Percentiles rank a stretch among this genome's conserved stretches.
Conservation (phyloP, 2,797 vertebrate genomes). For the Sebastiscus albofasciatus region DNA sequence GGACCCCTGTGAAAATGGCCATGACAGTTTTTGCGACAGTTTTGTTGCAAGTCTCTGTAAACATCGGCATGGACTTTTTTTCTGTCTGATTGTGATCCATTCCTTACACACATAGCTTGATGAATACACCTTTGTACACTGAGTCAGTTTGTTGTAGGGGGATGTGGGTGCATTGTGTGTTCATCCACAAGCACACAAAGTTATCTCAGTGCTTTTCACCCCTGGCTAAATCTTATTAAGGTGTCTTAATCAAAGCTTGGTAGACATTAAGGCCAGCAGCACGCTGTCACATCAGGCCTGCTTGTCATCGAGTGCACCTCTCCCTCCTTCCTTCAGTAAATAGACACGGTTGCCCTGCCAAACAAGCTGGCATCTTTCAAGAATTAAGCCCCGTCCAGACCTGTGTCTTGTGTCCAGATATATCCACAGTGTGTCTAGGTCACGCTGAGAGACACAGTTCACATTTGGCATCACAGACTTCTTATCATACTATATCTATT, state of each 20-base stretch:
- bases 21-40: too few species aligned
- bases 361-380: constrained; percentile 14
- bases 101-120: neutral
- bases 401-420: constrained; percentile 13
- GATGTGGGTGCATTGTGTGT: constrained; percentile 8
- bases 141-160: neutral
- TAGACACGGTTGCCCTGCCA: constrained; percentile 7
- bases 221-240: constrained; percentile 70
- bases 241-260: constrained; percentile 72
- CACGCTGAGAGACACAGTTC: neutral
- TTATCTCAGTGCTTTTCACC: constrained; percentile 41
- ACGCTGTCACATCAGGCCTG: constrained; percentile 33
- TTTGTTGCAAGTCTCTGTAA: neutral
- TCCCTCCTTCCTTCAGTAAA: constrained; percentile 16
- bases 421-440: constrained; percentile 6
- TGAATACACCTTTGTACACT: neutral
- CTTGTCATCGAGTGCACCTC: constrained; percentile 14
- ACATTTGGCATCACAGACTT: neutral
- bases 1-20: too few species aligned
- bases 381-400: constrained; percentile 8
- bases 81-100: neutral
- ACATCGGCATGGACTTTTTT: neutral
- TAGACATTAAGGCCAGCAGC: constrained; percentile 39
- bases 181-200: constrained; percentile 1
- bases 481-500: too few species aligned